Conservation (phyloP, 2,797 vertebrate genomes). For the Parambassis ranga region DNA sequence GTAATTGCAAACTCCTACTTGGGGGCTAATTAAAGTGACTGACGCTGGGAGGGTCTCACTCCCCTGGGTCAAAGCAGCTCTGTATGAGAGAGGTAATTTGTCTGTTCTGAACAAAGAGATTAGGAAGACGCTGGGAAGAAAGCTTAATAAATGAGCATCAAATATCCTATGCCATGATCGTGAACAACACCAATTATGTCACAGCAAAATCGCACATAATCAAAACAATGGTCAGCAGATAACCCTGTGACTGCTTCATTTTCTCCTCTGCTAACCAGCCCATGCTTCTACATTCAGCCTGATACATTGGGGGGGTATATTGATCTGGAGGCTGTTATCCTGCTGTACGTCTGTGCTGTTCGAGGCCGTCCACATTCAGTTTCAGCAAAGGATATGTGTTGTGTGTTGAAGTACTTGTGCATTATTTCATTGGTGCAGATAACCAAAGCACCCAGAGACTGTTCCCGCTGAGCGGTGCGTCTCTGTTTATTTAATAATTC, state of each 20-base stretch:
- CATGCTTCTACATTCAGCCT: slow-evolving; percentile 5
- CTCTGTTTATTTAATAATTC: slow-evolving; percentile 82
- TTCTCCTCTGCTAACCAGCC: slow-evolving; percentile 24
- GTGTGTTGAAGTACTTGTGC: slow-evolving; percentile 46
- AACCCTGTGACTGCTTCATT: slow-evolving; percentile 52
- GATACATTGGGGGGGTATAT: slow-evolving; percentile 43
- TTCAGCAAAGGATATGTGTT: slow-evolving; percentile 39
- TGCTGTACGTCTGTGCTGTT: slow-evolving; percentile 28
- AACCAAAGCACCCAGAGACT: slow-evolving; percentile 59
- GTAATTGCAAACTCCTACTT: slow-evolving; percentile 92
- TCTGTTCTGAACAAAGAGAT: slow-evolving; percentile 99
- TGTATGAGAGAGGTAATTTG: slow-evolving; percentile 98
- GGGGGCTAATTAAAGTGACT: slow-evolving; percentile 99
- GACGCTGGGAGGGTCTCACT: slow-evolving; percentile 93
- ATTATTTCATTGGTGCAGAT: slow-evolving; percentile 60
- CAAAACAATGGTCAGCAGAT: slow-evolving; percentile 69
- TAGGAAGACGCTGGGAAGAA: slow-evolving; percentile 90
- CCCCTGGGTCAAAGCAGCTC: slow-evolving; percentile 92
- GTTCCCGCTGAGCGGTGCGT: slow-evolving; percentile 53
- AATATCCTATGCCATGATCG: slow-evolving; percentile 86
- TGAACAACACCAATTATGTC: slow-evolving; percentile 90
- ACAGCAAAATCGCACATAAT: slow-evolving; percentile 74
- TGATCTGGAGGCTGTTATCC: slow-evolving; percentile 42
- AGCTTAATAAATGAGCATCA: slow-evolving; percentile 98
- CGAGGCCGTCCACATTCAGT: slow-evolving; percentile 35